Evolutionary conservation across 2,797 vertebrate species (phyloP).

Genomic region (Alca torda): DNA sequence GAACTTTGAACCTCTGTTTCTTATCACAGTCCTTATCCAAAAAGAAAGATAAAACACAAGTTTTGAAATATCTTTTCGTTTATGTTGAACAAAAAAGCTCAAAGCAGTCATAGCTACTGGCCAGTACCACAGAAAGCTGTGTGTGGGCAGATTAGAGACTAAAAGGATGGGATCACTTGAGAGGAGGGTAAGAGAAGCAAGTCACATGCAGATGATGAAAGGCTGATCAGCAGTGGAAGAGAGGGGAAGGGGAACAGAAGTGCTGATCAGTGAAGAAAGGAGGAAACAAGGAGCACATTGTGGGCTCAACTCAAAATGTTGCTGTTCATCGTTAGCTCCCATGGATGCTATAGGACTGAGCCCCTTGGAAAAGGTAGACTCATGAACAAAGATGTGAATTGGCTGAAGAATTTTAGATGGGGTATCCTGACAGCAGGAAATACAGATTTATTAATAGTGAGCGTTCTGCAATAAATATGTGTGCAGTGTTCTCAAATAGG

Average conservation of each 20-base stretch:
- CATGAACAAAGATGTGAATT: neutral
- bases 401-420: neutral
- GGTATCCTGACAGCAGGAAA: neutral
- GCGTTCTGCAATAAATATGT: neutral
- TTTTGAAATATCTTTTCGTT: conserved; percentile 46
- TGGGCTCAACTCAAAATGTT: neutral
- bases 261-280: neutral
- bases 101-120: conserved; percentile 27
- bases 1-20: conserved; percentile 56
- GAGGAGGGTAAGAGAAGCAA: conserved; percentile 27
- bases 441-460: neutral
- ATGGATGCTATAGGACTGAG: neutral
- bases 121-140: conserved; percentile 18
- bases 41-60: conserved; percentile 55
- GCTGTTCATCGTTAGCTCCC: neutral
- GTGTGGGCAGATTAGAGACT: conserved; percentile 62
- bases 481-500: neutral
- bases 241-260: conserved; percentile 9
- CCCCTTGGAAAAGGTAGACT: neutral
- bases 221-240: neutral
- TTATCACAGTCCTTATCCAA: neutral
- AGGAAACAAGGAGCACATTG: neutral
- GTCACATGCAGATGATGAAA: conserved; percentile 48
- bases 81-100: conserved; percentile 16
- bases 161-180: neutral